Base-by-base conservation (phyloP, 2,113 vertebrate genomes). In the Cephalopholis sonnerati region DNA sequence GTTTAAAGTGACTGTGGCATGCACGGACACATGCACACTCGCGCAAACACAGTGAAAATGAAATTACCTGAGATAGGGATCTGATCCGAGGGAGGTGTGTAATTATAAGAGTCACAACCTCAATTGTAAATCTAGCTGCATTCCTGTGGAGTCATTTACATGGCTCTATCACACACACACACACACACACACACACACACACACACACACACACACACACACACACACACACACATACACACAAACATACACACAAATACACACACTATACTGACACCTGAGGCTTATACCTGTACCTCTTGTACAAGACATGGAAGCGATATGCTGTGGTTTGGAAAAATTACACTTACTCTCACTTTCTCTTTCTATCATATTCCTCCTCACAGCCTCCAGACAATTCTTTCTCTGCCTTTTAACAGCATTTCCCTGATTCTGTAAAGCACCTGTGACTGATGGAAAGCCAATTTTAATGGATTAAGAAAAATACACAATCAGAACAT, bases 61-160 rank as follows among this genome's bases (percentile, higher is more conserved):
- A 77, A 81, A 77, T 78, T 44, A 87, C 53, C 71, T 29, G 46
- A 75, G 87, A 85, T 82, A 59, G 44, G 25, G 65, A 87, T 92
- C 81, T 70, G 77, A 88, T 84, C 75, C 48, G 77, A 61, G 50
- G 20, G 64, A 81, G 53, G 22, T 53, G 78, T 81, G 82, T 79
- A 83, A 93, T 91, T 85, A 81, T 36, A 29, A 74, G 73, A 70
- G 51, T 63, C 32, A 51, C 20, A 74, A 62, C 25, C 58, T 83
- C 55, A 75, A 73, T 72, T 51, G 76, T 86, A 88, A 74, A 86
- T 79, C 46, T 61, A 72, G 59, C 67, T 81, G 72, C 78, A 86
- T 88, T 89, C 86, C 61, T 83, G 66, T 64, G 66, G 82, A 82
- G 53, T 64, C 65, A 77, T 82, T 88, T 64, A 64, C 74, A 69